phyloP scores from a whole-genome alignment of 2,797 vertebrate genomes.

The Cephalopachus bancanus region DNA sequence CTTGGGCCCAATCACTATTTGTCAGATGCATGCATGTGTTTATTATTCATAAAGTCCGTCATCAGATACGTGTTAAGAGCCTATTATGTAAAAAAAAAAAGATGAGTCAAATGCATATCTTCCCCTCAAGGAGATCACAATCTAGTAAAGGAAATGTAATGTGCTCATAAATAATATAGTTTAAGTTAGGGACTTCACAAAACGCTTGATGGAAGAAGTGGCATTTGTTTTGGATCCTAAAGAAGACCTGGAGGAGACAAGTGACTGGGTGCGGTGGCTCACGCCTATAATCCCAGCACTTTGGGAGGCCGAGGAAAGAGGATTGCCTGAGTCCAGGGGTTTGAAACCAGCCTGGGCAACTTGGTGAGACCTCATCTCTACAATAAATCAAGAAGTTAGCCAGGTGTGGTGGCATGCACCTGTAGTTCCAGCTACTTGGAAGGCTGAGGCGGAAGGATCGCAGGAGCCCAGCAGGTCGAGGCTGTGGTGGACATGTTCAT shows the following conservation, averaged over 20 bases:
- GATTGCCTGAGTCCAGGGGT: too few relatives aligned
- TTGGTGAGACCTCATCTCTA: too few relatives aligned
- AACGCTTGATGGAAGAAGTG: neutral
- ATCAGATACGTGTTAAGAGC: neutral
- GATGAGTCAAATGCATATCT: neutral
- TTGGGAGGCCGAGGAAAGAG: too few relatives aligned
- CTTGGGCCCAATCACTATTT: neutral
- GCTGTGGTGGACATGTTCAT: too few relatives aligned
- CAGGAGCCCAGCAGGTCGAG: too few relatives aligned
- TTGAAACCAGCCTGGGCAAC: too few relatives aligned
- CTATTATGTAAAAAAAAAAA: constrained; percentile 35
- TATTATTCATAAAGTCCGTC: neutral
- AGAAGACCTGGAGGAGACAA: neutral
- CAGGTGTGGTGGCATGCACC: too few relatives aligned
- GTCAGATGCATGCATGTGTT: neutral
- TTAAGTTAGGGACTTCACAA: neutral
- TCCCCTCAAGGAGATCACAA: neutral
- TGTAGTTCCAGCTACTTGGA: too few relatives aligned
- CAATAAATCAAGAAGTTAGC: too few relatives aligned
- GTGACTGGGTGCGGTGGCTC: neutral
- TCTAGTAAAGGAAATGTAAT: neutral
- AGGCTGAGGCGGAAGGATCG: too few relatives aligned
- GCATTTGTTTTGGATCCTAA: constrained; percentile 2
- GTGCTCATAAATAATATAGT: neutral
- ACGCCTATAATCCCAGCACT: too few relatives aligned